These are phyloP conservation scores for Chinchilla lanigera DNA, from an alignment of 2,113 vertebrate species.

Conservation along the genomic window DNA sequence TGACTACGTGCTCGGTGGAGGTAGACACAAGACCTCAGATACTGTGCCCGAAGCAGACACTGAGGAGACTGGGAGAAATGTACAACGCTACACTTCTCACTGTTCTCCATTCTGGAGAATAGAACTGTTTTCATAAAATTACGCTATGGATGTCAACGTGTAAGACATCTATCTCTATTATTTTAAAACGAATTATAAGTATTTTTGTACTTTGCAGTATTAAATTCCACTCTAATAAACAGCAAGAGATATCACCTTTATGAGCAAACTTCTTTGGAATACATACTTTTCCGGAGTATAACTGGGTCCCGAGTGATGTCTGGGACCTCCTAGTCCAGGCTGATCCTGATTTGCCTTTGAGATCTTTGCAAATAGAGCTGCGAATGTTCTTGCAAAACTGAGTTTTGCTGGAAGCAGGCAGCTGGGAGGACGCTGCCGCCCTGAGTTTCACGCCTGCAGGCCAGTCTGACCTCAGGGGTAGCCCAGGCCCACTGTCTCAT, in stretches of 20 bases:
- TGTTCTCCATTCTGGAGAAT: neutral
- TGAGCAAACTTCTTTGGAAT: neutral
- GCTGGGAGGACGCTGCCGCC: neutral
- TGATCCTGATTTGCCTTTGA: neutral
- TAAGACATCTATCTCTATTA: neutral
- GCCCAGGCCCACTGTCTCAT: neutral
- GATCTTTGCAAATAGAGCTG: neutral
- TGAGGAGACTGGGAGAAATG: neutral
- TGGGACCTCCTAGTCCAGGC: neutral
- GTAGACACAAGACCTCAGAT: fast-evolving
- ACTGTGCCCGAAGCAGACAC: neutral
- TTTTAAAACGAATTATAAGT: neutral
- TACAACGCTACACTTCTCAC: fast-evolving
- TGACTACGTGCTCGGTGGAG: neutral
- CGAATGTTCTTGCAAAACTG: neutral
- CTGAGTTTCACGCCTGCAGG: neutral
- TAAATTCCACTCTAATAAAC: neutral
- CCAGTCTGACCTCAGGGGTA: neutral
- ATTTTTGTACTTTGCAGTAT: neutral
- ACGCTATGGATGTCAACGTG: neutral
- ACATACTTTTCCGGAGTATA: neutral
- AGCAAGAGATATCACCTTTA: no score
- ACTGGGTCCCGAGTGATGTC: neutral
- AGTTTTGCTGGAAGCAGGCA: neutral
- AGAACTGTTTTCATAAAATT: neutral